Evolutionary conservation across 1,140 invertebrate genomes (phyloP).

Genomic region (Heliconius himera): DNA sequence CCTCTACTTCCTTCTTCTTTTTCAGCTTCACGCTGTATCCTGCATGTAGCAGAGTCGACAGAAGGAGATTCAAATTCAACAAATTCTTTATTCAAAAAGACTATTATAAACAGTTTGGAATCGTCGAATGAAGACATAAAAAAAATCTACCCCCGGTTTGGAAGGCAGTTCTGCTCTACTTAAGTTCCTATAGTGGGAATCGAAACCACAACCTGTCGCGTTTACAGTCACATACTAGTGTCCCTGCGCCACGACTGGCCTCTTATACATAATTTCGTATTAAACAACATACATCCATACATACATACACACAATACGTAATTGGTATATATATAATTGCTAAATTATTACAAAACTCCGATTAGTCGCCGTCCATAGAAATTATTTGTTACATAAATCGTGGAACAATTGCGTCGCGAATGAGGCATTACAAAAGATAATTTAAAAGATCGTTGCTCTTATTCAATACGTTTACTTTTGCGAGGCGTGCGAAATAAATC

Average conservation of each 20-base stretch:
- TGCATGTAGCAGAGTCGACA: too few species aligned
- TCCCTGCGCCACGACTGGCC: not conserved
- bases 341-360: not conserved
- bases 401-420: slow-evolving; percentile 15
- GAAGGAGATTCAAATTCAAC: too few species aligned
- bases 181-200: not conserved
- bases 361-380: not conserved
- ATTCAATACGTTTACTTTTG: slow-evolving; percentile 9
- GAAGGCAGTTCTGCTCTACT: not conserved
- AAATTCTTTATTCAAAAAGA: too few species aligned
- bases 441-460: slow-evolving; percentile 11
- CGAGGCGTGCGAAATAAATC: not conserved
- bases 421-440: slow-evolving; percentile 20
- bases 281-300: not conserved
- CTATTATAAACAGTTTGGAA: too few species aligned
- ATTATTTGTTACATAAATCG: slow-evolving; percentile 18
- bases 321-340: not conserved
- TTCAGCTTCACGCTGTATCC: too few species aligned
- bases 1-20: too few species aligned
- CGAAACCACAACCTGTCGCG: not conserved
- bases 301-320: not conserved
- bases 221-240: not conserved
- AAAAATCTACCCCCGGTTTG: too few species aligned
- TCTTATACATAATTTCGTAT: too few species aligned
- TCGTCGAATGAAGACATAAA: too few species aligned